A percentile compares a stretch with the other conserved stretches of the same genome.
phyloP scores from a whole-genome alignment of 2,888 invertebrate species.

The Synergus japonicus region DNA sequence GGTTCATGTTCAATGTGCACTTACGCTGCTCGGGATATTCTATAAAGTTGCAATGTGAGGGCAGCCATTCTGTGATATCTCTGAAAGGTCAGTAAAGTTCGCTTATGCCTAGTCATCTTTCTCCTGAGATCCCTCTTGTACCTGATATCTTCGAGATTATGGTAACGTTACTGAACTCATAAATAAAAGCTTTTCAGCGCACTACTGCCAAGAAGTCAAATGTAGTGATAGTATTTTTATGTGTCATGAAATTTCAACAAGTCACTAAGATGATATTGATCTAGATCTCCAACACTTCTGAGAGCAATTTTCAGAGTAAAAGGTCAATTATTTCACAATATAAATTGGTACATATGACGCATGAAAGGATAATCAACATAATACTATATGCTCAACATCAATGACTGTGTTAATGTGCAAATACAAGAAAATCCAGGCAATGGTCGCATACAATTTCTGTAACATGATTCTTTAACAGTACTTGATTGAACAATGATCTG shows the following conservation, averaged over 20 bases:
- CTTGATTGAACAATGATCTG: constrained; percentile 10
- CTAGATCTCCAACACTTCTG: background rate
- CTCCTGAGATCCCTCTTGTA: constrained; percentile 33
- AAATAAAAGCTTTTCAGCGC: constrained; percentile 37
- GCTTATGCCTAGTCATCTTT: constrained; percentile 38
- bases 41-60: constrained; percentile 33
- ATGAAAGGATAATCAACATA: background rate
- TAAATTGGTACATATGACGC: background rate
- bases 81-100: constrained; percentile 41
- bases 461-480: background rate
- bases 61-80: constrained; percentile 36
- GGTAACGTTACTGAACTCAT: constrained; percentile 35
- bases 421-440: background rate
- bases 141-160: constrained; percentile 36
- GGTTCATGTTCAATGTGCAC: constrained; percentile 35
- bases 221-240: constrained; percentile 2
- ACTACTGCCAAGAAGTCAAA: constrained; percentile 16
- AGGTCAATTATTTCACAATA: background rate
- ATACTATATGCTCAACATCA: background rate
- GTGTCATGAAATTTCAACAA: constrained; percentile 19
- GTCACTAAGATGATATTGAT: background rate
- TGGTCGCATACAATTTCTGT: background rate
- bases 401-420: background rate
- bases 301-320: background rate
- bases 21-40: constrained; percentile 33